Conservation (phyloP, 2,113 vertebrate species). For the Chlamydotis undulata region DNA sequence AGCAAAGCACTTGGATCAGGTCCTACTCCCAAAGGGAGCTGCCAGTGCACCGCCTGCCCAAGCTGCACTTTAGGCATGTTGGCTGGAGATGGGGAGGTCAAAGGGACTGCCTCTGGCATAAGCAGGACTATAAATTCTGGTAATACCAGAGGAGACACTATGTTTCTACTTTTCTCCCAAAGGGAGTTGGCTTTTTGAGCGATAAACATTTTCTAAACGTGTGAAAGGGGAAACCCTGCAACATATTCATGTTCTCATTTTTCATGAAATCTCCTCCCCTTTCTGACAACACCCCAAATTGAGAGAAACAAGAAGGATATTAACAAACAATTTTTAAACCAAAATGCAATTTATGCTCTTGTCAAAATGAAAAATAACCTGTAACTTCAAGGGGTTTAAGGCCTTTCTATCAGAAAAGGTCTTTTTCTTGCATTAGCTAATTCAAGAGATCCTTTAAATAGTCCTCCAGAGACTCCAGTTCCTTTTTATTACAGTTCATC, state of each 20-base stretch:
- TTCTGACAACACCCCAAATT: background rate
- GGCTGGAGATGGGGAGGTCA: background rate
- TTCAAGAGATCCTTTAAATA: conserved; percentile 31
- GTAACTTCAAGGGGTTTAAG: background rate
- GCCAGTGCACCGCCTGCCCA: background rate
- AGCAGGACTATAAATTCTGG: background rate
- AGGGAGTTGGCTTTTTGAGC: background rate
- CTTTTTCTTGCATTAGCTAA: conserved; percentile 42
- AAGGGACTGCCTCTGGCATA: background rate
- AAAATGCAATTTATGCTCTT: background rate
- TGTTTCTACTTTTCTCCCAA: background rate
- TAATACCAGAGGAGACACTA: background rate
- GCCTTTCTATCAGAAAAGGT: background rate
- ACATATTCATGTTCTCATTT: background rate
- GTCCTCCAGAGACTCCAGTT: conserved; percentile 32
- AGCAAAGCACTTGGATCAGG: background rate
- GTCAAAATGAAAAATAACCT: conserved; percentile 28
- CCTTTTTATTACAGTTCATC: conserved; percentile 37
- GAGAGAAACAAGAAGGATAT: background rate
- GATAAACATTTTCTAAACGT: background rate
- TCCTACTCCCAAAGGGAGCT: fast-evolving
- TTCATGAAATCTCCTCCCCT: background rate
- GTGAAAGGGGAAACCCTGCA: background rate
- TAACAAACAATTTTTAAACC: background rate
- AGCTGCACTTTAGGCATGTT: too few species aligned